phyloP scores from a whole-genome alignment of 2,888 invertebrate species.

The Anthophora plumipes region DNA sequence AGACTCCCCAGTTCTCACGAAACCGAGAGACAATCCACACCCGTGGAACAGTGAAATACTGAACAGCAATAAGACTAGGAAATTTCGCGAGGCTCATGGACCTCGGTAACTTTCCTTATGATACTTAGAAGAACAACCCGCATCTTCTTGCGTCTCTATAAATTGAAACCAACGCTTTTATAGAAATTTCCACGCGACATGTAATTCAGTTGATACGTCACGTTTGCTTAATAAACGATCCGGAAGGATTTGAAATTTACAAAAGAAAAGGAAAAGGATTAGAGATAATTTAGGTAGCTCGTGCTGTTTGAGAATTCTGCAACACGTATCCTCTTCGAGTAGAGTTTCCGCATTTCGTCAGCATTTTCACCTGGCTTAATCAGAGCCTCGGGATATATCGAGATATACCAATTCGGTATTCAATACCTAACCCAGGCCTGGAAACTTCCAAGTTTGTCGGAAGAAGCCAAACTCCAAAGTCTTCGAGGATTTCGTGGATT shows the following conservation, averaged over 20 bases:
- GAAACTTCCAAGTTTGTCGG: conserved; percentile 6
- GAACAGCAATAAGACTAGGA: conserved; percentile 53
- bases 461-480: not conserved
- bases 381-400: conserved; percentile 19
- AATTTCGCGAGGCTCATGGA: conserved; percentile 35
- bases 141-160: not conserved
- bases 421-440: conserved; percentile 17
- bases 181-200: conserved; percentile 9
- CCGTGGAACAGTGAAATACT: conserved; percentile 48
- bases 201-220: not conserved
- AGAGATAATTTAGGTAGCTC: conserved; percentile 15
- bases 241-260: not conserved
- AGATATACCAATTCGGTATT: conserved; percentile 40
- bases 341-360: conserved; percentile 26
- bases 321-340: conserved; percentile 10
- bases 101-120: conserved; percentile 22
- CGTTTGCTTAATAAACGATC: not conserved
- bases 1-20: conserved; percentile 51
- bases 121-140: conserved; percentile 31
- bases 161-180: conserved; percentile 19
- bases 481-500: conserved; percentile 1
- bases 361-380: conserved; percentile 38
- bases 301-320: conserved; percentile 29
- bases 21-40: conserved; percentile 57
- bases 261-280: not conserved